Evolutionary conservation across 1,140 invertebrate genomes (phyloP), one percentile per base, ranked within the genome.

Genomic region (Gryllus bimaculatus): DNA sequence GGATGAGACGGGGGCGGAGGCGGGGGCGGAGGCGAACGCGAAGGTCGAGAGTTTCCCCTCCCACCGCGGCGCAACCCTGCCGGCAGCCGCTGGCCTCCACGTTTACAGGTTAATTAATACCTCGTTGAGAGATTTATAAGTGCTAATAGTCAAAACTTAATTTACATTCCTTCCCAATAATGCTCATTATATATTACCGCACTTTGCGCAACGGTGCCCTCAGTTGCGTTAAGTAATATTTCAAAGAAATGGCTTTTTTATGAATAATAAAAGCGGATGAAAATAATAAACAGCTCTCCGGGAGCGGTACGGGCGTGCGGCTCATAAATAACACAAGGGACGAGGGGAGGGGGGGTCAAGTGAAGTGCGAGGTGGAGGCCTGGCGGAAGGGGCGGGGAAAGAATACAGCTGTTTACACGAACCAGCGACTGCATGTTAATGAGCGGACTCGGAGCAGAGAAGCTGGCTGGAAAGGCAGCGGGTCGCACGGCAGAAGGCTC

Each of bases 171-270:
- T 66, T 66, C 7, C 54, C 54, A 66, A 66, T 66, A 7, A 10
- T 1, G 54, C 10, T 18, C 18, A 18, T 66, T 13, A 66, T 18
- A 18, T 66, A 66, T 66, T 66, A 66, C 54, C 54, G 7, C 54
- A 2, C 18, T 18, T 66, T 66, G 54, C 54, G 54, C 54, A 18
- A 18, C 54, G 54, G 18, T 13, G 10, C 18, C 54, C 18, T 66
- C 10, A 18, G 54, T 66, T 18, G 18, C 54, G 54, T 66, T 66
- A 66, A 1, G 54, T 66, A 66, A 66, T 66, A 66, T 66, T 66
- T 66, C 54, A 66, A 66, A 66, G 54, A 66, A 66, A 66, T 66
- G 10, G 54, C 54, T 66, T 66, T 66, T 66, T 66, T 66, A 66
- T 66, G 54, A 66, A 66, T 66, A 66, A 66, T 66, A 66, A 10